Base-by-base conservation (phyloP, 2,888 invertebrate species). In the Bhutanitis thaidina region DNA sequence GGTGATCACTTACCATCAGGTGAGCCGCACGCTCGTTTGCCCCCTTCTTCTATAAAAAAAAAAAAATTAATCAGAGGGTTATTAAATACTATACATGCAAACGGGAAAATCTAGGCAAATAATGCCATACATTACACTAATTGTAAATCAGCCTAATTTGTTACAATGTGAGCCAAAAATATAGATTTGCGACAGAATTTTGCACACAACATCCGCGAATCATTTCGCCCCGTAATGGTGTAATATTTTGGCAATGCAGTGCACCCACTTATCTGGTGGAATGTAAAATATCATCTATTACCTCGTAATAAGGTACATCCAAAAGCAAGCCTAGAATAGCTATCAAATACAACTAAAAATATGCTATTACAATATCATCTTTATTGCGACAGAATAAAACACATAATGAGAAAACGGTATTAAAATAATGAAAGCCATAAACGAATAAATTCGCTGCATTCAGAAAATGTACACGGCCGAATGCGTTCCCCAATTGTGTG, bases 401-500 rank as follows among this genome's bases (percentile, higher is more conserved):
- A 41, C 36, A 40, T 43, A 49, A 49, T 49, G 48, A n/a, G 36
- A 15, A n/a, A 40, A 30, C 48, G 36, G 27, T 41, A 36, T 37
- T 49, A 36, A 49, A 49, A 47, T 47, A 47, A 47, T 48, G 48
- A 41, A 48, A 41, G 41, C 49, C 5, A 38, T 43, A 38, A 32
- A 49, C 49, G 38, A 41, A 49, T 49, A 49, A 49, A 49, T 49
- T 32, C 37, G 49, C 43, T 30, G 43, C 43, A 27, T 43, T 38
- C 38, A 32, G 43, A 49, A 36, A 49, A 37, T 37, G 37, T 49
- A 37, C 37, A 39, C 20, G 47, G 49, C n/a, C 16, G 35, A 41
- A 40, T 41, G 27, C 41, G 16, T 37, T 43, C 37, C 38, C 20
- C 30, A 38, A 49, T 38, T 30, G 37, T 37, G 37, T 43, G 38